phyloP scores from a whole-genome alignment of 2,797 vertebrate genomes.

The Chrosomus eos region DNA sequence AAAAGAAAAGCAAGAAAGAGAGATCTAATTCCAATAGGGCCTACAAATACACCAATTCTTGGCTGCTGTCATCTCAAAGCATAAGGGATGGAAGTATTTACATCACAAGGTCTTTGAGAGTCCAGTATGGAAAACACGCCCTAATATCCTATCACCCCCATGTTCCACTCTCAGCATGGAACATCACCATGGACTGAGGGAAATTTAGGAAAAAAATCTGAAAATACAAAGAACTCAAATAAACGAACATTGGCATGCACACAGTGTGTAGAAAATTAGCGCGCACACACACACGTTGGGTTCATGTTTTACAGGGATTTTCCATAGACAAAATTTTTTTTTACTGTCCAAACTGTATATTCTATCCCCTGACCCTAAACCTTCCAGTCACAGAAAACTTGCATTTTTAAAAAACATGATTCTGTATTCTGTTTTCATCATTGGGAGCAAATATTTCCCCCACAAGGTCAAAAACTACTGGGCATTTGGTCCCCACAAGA shows the following conservation, averaged over 20 bases:
- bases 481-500: neutral
- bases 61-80: constrained; percentile 57
- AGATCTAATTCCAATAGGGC: constrained; percentile 44
- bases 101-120: constrained; percentile 29
- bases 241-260: neutral
- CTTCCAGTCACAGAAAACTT: neutral
- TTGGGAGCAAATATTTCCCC: neutral
- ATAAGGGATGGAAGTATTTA: constrained; percentile 47
- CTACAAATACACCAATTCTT: constrained; percentile 66
- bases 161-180: constrained; percentile 48
- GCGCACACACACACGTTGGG: no score
- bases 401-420: neutral
- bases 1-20: constrained; percentile 26
- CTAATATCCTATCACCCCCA: constrained; percentile 48
- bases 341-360: neutral
- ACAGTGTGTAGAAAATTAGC: constrained; percentile 7
- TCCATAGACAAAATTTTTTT: neutral
- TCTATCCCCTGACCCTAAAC: neutral
- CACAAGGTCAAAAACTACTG: neutral
- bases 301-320: neutral
- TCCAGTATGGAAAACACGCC: constrained; percentile 62
- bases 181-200: constrained; percentile 53
- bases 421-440: neutral
- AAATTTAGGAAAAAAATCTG: constrained; percentile 15
- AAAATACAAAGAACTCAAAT: constrained; percentile 60